Conservation (phyloP, 2,888 invertebrate genomes). For the Noctua pronuba region DNA sequence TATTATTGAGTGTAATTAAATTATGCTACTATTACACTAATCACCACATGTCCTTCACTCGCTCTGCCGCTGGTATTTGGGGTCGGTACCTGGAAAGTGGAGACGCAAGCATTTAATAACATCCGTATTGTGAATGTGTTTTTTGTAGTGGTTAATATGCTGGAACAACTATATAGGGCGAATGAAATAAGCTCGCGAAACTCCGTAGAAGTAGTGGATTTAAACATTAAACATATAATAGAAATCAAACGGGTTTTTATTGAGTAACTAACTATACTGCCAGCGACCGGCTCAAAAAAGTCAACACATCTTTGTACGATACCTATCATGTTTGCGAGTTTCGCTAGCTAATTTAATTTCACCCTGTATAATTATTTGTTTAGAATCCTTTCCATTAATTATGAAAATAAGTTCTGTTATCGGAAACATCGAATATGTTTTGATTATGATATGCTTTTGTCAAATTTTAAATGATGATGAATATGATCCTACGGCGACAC, state of each 20-base stretch:
- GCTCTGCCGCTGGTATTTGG: slow-evolving; percentile 86
- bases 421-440: neutral
- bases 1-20: slow-evolving; percentile 58
- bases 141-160: neutral
- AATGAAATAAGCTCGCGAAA: neutral
- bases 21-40: slow-evolving; percentile 64
- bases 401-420: neutral
- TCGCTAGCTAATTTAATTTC: neutral
- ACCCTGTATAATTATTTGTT: neutral
- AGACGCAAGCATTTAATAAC: neutral
- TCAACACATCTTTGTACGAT: neutral
- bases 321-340: neutral
- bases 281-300: neutral
- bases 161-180: neutral
- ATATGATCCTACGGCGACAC: slow-evolving; percentile 3
- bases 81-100: slow-evolving; percentile 84
- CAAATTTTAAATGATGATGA: neutral
- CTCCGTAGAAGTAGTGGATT: neutral
- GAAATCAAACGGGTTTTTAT: neutral
- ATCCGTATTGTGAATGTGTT: neutral
- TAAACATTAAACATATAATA: neutral
- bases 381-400: neutral
- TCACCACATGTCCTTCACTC: slow-evolving; percentile 91
- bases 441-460: neutral
- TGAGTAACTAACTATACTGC: neutral